phyloP scores from a whole-genome alignment of 2,888 invertebrate genomes.

The Physocephala rufipes region DNA sequence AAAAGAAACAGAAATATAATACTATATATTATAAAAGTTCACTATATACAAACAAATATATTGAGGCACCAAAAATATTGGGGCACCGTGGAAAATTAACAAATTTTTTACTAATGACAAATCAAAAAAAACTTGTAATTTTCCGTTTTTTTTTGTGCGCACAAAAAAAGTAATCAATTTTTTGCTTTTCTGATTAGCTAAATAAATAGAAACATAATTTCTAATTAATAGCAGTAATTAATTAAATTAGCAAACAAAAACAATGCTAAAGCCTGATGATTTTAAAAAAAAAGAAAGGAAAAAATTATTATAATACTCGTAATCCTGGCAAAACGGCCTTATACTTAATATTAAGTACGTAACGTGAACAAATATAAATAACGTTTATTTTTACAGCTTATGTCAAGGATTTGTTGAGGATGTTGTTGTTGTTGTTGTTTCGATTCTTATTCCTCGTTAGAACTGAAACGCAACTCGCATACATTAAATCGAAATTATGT shows the following conservation, averaged over 20 bases:
- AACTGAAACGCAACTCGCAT: too few relatives aligned
- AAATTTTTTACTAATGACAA: conserved; percentile 54
- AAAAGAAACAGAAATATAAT: neutral
- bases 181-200: conserved; percentile 33
- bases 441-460: neutral
- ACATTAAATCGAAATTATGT: too few relatives aligned
- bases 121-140: conserved; percentile 59
- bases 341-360: conserved; percentile 29
- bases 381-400: too few relatives aligned
- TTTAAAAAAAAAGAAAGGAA: neutral
- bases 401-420: too few relatives aligned
- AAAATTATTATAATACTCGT: neutral
- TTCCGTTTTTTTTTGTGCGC: conserved; percentile 45
- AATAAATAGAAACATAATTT: conserved; percentile 56
- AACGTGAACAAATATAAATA: neutral
- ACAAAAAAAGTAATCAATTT: conserved; percentile 45
- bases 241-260: conserved; percentile 29
- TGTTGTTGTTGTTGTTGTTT: too few relatives aligned
- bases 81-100: conserved; percentile 41
- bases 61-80: conserved; percentile 15
- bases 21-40: too few relatives aligned
- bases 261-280: conserved; percentile 6
- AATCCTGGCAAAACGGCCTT: neutral
- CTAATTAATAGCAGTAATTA: conserved; percentile 55
- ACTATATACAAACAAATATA: conserved; percentile 21